Percentiles rank a stretch among this genome's conserved stretches.
These are phyloP conservation scores for Labia minor DNA, from an alignment of 2,888 invertebrate genomes.

Conservation along the genomic window DNA sequence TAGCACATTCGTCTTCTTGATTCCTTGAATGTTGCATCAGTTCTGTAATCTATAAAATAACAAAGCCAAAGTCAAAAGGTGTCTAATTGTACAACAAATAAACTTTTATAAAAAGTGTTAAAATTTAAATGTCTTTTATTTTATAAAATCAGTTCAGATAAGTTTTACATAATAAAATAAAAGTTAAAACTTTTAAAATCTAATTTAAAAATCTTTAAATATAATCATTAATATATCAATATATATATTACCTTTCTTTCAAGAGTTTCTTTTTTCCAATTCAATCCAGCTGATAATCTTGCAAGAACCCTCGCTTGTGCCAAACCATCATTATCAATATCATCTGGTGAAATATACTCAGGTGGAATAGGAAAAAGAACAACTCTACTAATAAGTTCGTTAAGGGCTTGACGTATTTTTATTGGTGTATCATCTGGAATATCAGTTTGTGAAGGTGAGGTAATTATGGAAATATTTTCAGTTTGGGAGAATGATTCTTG, in stretches of 20 bases:
- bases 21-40: slow-evolving; percentile 22
- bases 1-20: slow-evolving; percentile 20
- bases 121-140: too few species aligned
- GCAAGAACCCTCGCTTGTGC: background rate
- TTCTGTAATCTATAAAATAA: slow-evolving; percentile 21
- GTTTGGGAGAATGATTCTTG: background rate
- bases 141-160: too few species aligned
- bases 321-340: background rate
- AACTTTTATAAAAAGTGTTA: too few species aligned
- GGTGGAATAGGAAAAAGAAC: background rate
- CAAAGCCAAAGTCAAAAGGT: background rate
- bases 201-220: too few species aligned
- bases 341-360: background rate
- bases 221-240: too few species aligned
- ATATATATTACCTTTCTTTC: slow-evolving; percentile 36
- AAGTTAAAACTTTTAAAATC: too few species aligned
- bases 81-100: too few species aligned
- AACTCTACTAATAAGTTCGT: background rate
- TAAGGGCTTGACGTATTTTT: background rate
- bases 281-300: slow-evolving; percentile 28
- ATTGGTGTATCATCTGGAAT: background rate
- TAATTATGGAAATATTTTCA: background rate
- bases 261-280: slow-evolving; percentile 37
- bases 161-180: too few species aligned
- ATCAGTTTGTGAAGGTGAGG: background rate